Percentiles rank a stretch among this genome's conserved stretches.
phyloP scores from a whole-genome alignment of 2,888 invertebrate species.

The Tipula unca region DNA sequence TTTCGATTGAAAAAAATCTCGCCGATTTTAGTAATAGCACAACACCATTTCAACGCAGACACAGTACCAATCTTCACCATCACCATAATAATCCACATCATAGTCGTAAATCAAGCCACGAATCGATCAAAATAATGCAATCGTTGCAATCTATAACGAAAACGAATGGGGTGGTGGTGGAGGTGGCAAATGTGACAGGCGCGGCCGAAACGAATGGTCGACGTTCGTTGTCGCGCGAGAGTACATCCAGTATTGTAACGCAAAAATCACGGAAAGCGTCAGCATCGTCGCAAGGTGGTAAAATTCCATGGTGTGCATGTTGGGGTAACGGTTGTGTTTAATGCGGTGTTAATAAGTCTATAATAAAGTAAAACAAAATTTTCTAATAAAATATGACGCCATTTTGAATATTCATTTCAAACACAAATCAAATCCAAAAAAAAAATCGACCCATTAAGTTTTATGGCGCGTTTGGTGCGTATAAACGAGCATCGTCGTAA shows the following conservation, averaged over 20 bases:
- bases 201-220: conserved; percentile 32
- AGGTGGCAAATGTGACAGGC: conserved; percentile 23
- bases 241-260: conserved; percentile 40
- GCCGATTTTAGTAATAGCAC: conserved; percentile 19
- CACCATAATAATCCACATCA: not conserved
- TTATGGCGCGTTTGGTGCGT: not conserved
- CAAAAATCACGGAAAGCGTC: conserved; percentile 39
- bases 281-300: conserved; percentile 39
- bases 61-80: not conserved
- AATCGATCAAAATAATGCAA: not conserved
- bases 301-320: conserved; percentile 43
- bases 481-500: not conserved
- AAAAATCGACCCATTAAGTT: not conserved
- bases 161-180: conserved; percentile 15
- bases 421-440: not conserved
- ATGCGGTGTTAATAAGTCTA: not conserved
- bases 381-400: not conserved
- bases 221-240: conserved; percentile 39
- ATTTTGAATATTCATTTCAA: not conserved
- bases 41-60: not conserved
- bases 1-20: conserved; percentile 15
- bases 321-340: conserved; percentile 42
- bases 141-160: not conserved
- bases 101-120: not conserved
- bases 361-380: not conserved